Percentiles rank a stretch among this genome's conserved stretches.
Evolutionary conservation across 2,888 invertebrate species (phyloP).

Genomic region (Platycnemis pennipes): DNA sequence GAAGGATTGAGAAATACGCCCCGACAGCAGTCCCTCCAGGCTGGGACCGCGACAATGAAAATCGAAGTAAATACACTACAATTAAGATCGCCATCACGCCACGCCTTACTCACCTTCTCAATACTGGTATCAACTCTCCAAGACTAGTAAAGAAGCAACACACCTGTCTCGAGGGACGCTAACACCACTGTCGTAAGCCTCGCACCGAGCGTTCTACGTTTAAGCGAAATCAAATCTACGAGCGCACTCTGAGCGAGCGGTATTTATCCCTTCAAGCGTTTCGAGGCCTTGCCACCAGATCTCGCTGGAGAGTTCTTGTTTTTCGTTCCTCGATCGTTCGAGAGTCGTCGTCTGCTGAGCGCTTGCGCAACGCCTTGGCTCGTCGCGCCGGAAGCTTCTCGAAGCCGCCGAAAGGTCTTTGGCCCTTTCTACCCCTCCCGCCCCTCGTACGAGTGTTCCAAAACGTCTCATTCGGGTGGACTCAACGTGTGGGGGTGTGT

Average conservation of each 20-base stretch:
- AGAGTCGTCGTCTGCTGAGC: not conserved
- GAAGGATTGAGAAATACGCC: no score
- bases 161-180: not conserved
- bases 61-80: no score
- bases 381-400: not conserved
- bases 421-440: not conserved
- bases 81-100: no score
- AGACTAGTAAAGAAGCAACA: not conserved
- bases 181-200: not conserved
- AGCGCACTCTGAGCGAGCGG: not conserved
- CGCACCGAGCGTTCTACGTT: not conserved
- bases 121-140: not conserved
- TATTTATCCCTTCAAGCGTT: not conserved
- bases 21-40: no score
- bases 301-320: not conserved
- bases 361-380: not conserved
- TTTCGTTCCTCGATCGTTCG: constrained; percentile 31
- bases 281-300: not conserved
- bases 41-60: no score
- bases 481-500: not conserved
- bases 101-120: no score
- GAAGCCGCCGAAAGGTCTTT: not conserved
- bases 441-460: not conserved
- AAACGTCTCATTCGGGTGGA: not conserved
- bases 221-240: not conserved